Conservation (phyloP, 2,797 vertebrate genomes). For the Thamnophis elegans region DNA sequence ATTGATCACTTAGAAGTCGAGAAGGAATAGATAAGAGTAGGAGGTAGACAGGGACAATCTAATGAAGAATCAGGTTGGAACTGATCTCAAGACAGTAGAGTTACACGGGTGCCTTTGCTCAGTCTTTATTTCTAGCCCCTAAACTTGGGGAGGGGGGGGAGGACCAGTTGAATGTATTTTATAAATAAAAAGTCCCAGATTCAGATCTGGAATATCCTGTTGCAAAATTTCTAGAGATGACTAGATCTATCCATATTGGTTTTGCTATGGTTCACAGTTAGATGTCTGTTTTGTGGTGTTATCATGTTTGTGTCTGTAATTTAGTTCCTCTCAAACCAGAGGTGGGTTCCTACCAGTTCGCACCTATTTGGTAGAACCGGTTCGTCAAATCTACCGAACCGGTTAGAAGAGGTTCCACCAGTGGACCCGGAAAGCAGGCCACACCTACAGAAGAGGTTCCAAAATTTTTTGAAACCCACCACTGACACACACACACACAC, state of each 20-base stretch:
- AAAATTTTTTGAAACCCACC: no score
- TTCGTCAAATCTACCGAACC: no score
- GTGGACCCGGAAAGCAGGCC: no score
- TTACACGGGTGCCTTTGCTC: not conserved
- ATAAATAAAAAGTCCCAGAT: not conserved
- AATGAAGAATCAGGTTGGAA: not conserved
- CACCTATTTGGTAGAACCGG: no score
- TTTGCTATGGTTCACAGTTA: not conserved
- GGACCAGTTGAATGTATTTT: not conserved
- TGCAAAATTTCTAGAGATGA: not conserved
- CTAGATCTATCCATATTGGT: not conserved
- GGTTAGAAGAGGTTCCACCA: no score
- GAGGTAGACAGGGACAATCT: not conserved
- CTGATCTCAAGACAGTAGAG: not conserved
- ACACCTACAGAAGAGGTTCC: no score
- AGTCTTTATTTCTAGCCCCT: not conserved
- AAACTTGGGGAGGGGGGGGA: no score
- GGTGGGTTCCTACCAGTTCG: no score
- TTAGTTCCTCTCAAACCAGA: not conserved
- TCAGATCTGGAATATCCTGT: not conserved
- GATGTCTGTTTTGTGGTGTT: not conserved
- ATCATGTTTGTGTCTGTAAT: not conserved
- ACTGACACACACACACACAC: no score
- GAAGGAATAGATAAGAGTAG: not conserved
- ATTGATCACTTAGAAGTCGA: slow-evolving; percentile 10